Base-by-base conservation (phyloP, 2,797 vertebrate genomes). In the Erithacus rubecula region DNA sequence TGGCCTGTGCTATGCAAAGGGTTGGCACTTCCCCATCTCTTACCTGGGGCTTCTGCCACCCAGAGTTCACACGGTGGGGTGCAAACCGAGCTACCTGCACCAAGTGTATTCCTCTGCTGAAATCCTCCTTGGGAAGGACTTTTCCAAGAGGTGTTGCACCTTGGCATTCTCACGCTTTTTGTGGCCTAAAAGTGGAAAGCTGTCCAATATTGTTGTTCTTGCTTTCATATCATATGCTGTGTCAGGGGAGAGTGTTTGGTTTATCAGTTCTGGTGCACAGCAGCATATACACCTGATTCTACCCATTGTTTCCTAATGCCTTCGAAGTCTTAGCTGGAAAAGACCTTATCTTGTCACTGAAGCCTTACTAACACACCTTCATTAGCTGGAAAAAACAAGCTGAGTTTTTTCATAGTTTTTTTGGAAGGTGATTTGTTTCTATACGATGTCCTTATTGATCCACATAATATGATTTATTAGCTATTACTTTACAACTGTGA, bases 31-130 rank as follows among this genome's bases (percentile, higher is more conserved):
- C 26, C 15, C 0, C 0, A 3, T 46, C 60, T 39, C 34, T 46
- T 60, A 30, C 15, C 24, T 11, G 18, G 18, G 17, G 12, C n/a
- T 53, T 3, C 11, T 39, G 46, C 21, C 12, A 3, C 29, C 6
- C 29, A 9, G 30, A 53, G 30, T 30, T 81, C 30, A 32, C 26
- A 6, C 10, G 27, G 24, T 0, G 0, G 19, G 6, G 14, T 56
- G 27, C 51, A 58, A 39, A 18, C 20, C 0, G 0, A 53, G 34
- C 20, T 39, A 7, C 60, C 19, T 39, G 39, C 26, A 23, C 15
- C 1, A 1, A 59, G 26, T 30, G 3, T 49, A 5, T 49, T 75
- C 32, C 32, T 62, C 32, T 76, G 14, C 47, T 24, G 32, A 39
- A 37, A 29, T 62, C 29, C 23, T 51, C 12, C 37, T 65, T 80